Evolutionary conservation across 2,113 vertebrate species (phyloP), one percentile per base, ranked within the genome.

Genomic region (Protomyctophum bolini): DNA sequence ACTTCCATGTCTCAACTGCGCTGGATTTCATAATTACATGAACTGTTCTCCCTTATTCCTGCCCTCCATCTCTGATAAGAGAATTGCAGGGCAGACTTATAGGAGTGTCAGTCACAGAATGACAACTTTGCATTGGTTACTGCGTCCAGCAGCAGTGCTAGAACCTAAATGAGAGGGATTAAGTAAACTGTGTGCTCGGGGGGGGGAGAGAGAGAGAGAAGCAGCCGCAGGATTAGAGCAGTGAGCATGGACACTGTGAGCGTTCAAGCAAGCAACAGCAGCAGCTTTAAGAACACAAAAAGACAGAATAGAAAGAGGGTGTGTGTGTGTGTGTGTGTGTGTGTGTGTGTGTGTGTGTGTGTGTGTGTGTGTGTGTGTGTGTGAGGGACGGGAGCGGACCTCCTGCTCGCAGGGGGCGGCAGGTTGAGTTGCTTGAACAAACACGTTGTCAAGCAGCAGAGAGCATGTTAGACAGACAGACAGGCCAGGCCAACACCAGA

Each of bases 151-250:
- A 63, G 70, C 84, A 91, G 68, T 92, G 87, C 88, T 88, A 87
- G 87, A 91, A 82, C 88, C 93, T 91, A 85, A 91, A 89, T 87
- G 91, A 82, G 91, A 79, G 75, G 89, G 86, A 84, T 92, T 93
- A 94, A 85, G 86, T 80, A 87, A 89, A 91, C 79, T 87, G 86
- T 80, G 75, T 80, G 83, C 83, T 93, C 90, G 89, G 73, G 90
- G 86, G 81, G 89, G 90, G 91, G 5, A 88, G 87, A 2, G 33
- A 90, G 72, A 90, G 86, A 80, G 89, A 91, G 91, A 21, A 88
- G 87, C 91, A 86, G 75, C 79, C 74, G 84, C 89, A 87, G 92
- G 80, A 90, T 84, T 84, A 87, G 75, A 85, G 90, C 47, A 70
- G 67, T 65, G 70, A 88, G 86, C 87, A 79, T 92, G 89, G 92